Conservation (phyloP, 2,113 vertebrate species). For the Sciurus niger region DNA sequence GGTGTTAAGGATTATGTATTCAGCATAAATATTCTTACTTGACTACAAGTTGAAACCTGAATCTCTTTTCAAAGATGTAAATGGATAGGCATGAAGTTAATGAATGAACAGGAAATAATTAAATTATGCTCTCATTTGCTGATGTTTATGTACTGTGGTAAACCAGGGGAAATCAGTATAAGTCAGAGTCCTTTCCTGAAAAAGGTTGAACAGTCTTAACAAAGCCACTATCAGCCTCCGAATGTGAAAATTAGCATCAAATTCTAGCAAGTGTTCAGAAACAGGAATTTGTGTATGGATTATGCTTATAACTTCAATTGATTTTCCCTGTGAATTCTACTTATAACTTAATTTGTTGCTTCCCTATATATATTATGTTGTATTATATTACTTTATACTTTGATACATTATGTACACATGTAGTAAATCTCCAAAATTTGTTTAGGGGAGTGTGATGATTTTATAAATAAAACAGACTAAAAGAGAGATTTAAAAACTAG, state of each 20-base stretch:
- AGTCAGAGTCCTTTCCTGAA: not conserved
- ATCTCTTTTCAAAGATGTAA: not conserved
- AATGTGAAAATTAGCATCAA: not conserved
- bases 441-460: not conserved
- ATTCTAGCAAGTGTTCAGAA: conserved; percentile 2
- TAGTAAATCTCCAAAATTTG: not conserved
- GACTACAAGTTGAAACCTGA: not conserved
- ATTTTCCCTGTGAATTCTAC: not conserved
- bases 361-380: not conserved
- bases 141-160: not conserved
- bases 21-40: conserved; percentile 24
- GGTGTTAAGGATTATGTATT: not conserved
- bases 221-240: not conserved
- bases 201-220: not conserved
- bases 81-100: conserved; percentile 17
- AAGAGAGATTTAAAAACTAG: not conserved
- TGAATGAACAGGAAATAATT: conserved; percentile 31
- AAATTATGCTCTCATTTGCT: not conserved
- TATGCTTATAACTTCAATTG: not conserved
- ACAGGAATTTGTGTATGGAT: not conserved
- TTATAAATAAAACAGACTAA: conserved; percentile 16
- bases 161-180: not conserved
- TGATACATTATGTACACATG: not conserved
- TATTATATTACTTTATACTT: not conserved
- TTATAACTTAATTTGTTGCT: not conserved